These are phyloP conservation scores for Rhinolophus sinicus DNA, from an alignment of 2,113 vertebrate species.

Conservation along the genomic window DNA sequence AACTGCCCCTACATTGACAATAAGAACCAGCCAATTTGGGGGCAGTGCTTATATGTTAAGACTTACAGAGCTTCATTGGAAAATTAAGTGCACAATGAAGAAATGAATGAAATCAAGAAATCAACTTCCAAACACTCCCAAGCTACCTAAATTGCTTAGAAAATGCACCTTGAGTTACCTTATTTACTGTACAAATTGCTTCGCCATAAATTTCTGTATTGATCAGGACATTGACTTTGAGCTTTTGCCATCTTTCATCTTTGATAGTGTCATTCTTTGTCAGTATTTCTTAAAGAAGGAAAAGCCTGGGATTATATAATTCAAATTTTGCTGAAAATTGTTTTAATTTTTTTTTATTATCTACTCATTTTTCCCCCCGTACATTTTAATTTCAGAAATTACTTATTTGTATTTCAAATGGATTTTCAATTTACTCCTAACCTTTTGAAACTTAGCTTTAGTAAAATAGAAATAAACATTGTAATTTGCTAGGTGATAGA, in stretches of 20 bases:
- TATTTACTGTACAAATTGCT: neutral
- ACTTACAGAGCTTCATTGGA: neutral
- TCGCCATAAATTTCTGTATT: neutral
- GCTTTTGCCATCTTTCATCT: conserved; percentile 12
- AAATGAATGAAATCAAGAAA: neutral
- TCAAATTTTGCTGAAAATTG: conserved; percentile 2
- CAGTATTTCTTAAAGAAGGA: conserved; percentile 39
- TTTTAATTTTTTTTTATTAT: conserved; percentile 13
- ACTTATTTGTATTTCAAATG: conserved; percentile 5
- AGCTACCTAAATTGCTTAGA: neutral
- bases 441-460: neutral
- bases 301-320: neutral
- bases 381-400: conserved; percentile 43
- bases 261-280: neutral
- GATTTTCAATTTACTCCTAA: conserved; percentile 9
- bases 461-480: conserved; percentile 1
- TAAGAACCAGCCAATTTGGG: conserved; percentile 62
- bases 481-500: neutral
- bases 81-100: neutral
- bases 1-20: conserved; percentile 63
- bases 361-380: neutral
- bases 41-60: neutral
- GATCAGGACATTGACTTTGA: neutral
- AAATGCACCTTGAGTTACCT: neutral
- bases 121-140: neutral